Base-by-base conservation (phyloP, 2,888 invertebrate species). In the Griposia aprilina region DNA sequence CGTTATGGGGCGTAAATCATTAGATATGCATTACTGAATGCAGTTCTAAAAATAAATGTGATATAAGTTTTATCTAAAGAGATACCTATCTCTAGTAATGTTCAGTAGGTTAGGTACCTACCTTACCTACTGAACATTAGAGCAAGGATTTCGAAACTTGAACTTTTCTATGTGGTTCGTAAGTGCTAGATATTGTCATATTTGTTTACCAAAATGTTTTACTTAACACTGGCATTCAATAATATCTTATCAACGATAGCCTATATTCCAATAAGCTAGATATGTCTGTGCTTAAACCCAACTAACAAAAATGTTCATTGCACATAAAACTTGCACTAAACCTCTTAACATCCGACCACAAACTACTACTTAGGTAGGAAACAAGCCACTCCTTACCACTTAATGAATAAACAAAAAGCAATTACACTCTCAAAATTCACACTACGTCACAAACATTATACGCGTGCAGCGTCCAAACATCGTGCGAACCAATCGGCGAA, bases 401-500 rank as follows among this genome's bases (percentile, higher is more conserved):
- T 55, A 73, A 77, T 41, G 30, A 68, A 71, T 77, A 78, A 78
- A 75, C 66, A 72, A 81, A 81, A 73, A 71, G 45, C 26, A 68
- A 84, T 69, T 74, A 82, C 73, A 84, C 66, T 69, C 78, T 68
- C 55, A 83, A 83, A 85, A 87, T 80, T 85, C 78, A 82, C 72
- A 89, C 88, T 78, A 52, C 45, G 55, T 68, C 76, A 76, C 60
- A 78, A 81, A 84, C 72, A 84, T 72, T 74, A 73, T 77, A 78
- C 71, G 85, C 78, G 82, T 83, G 70, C 70, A 70, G 50, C 60
- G 77, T 70, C 67, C 60, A 75, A 75, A 77, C 78, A 60, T 55
- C 80, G 75, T 78, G 82, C 82, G 74, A 76, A 83, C 81, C 80
- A 89, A 89, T 92, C 84, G 83, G 87, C 90, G 87, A 92, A 92